Evolutionary conservation across 2,888 invertebrate species (phyloP), one percentile per base, ranked within the genome.

Genomic region (Coleophora flavipennella): DNA sequence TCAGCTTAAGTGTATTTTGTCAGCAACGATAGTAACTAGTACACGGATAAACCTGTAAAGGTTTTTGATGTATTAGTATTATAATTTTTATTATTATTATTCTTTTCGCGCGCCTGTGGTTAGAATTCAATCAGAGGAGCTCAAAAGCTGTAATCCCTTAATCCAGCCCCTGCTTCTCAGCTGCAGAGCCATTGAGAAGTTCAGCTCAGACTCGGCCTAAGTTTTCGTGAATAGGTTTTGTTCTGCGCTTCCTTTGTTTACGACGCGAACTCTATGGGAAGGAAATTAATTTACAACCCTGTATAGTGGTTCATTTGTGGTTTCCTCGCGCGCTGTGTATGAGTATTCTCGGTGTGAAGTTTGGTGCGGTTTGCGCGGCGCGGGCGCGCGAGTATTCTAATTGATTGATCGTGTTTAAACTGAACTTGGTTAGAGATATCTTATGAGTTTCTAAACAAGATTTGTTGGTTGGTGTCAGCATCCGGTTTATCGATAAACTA

Each of bases 171-270:
- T 26, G 1, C 27, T 11, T 13, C 14, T 31, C 6, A 27, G 25
- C 31, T 31, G 31, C 28, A 33, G 33, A 7, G 26, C 39, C 37
- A 43, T 43, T 34, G 42, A 37, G 39, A 43, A 43, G 39, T 43
- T 43, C 39, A 13, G 32, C 25, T 8, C 29, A 36, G 10, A 9
- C 42, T 11, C 36, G 36, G 42, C 36, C 42, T 39, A 43, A 43
- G 42, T 34, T 43, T 43, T 35, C 36, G 31, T 35, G 37, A 43
- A 43, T 43, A 37, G 42, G 42, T 43, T 39, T 43, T 43, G 42
- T 43, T 43, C 36, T 8, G 13, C 33, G 31, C 28, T 13, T 12
- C 42, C 39, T 31, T 43, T 43, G 42, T 43, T 39, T 43, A 43
- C 39, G 37, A 29, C 35, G 20, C 20, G 20, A 20, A 40, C 42